Percentiles rank a stretch among this genome's conserved stretches.
Conservation (phyloP, 2,888 invertebrate species). For the Diloba caeruleocephala region DNA sequence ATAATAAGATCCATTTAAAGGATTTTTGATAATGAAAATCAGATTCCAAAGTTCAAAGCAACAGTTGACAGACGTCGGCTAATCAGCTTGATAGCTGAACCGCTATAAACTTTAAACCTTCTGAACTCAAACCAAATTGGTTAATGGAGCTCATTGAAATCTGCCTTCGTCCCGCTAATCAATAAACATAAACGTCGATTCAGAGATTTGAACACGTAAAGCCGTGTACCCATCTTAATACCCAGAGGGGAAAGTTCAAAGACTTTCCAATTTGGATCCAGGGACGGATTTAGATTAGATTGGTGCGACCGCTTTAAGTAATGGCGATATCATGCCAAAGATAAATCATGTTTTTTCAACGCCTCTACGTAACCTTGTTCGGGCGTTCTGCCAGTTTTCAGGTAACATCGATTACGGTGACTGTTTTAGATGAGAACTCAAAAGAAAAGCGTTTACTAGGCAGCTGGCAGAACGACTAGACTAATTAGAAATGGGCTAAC, state of each 20-base stretch:
- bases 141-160: conserved; percentile 85
- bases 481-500: not conserved
- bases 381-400: conserved; percentile 25
- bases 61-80: conserved; percentile 59
- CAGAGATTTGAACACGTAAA: conserved; percentile 77
- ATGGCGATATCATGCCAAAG: conserved; percentile 41
- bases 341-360: conserved; percentile 45
- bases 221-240: conserved; percentile 70
- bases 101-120: conserved; percentile 76
- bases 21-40: conserved; percentile 30
- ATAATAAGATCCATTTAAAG: not conserved
- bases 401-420: conserved; percentile 18
- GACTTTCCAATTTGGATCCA: conserved; percentile 75
- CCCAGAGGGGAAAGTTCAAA: conserved; percentile 80
- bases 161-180: conserved; percentile 78
- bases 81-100: conserved; percentile 73
- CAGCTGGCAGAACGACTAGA: not conserved
- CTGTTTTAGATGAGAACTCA: conserved; percentile 3
- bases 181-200: conserved; percentile 86
- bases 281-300: conserved; percentile 59
- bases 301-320: conserved; percentile 31
- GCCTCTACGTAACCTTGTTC: conserved; percentile 17
- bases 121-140: conserved; percentile 81
- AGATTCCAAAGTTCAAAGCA: conserved; percentile 47
- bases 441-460: not conserved